phyloP scores from a whole-genome alignment of 2,113 vertebrate species.

The Saimiri boliviensis region DNA sequence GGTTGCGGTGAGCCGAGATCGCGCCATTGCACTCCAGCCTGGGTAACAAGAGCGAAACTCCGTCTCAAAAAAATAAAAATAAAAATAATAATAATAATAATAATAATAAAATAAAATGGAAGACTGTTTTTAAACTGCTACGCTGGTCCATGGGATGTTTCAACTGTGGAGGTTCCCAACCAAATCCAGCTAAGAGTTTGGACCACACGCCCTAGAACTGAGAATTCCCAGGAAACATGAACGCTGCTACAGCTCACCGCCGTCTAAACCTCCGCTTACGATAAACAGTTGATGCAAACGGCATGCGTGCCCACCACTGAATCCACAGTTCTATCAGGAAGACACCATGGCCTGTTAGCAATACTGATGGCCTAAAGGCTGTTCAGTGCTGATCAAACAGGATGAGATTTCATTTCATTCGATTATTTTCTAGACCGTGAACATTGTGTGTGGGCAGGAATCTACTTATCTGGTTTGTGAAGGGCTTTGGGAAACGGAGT shows the following conservation, averaged over 20 bases:
- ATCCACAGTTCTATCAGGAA: slow-evolving; percentile 23
- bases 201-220: neutral
- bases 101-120: neutral
- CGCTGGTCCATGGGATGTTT: neutral
- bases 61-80: no score
- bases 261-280: neutral
- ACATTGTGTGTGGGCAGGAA: neutral
- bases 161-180: no score
- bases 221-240: neutral
- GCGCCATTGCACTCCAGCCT: no score
- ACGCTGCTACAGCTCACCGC: neutral
- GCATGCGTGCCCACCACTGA: neutral
- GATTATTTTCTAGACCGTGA: slow-evolving; percentile 26
- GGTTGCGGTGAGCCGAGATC: no score
- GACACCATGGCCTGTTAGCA: neutral
- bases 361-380: neutral
- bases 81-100: no score
- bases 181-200: neutral
- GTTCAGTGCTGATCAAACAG: neutral
- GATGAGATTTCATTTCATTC: slow-evolving; percentile 9
- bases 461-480: neutral
- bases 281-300: neutral
- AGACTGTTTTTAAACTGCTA: neutral
- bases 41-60: no score
- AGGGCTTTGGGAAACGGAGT: neutral